Evolutionary conservation across 1,140 invertebrate genomes (phyloP).

Genomic region (Achatina immaculata): DNA sequence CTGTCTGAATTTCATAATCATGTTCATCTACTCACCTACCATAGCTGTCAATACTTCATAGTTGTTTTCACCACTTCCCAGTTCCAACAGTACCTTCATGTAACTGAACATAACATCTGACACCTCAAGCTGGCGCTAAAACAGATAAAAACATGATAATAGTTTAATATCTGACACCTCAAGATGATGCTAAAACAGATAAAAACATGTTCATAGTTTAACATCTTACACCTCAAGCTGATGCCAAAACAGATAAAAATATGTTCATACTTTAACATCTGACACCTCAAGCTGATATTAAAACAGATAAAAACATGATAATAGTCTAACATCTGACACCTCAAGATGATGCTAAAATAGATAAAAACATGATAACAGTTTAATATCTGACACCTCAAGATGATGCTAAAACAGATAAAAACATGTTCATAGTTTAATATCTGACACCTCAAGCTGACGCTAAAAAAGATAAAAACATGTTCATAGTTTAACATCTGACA

Average conservation of each 20-base stretch:
- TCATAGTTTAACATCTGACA: not conserved
- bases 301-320: slow-evolving; percentile 41
- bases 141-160: slow-evolving; percentile 30
- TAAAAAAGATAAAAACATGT: slow-evolving; percentile 56
- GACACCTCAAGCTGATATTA: slow-evolving; percentile 77
- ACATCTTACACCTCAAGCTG: not conserved
- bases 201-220: not conserved
- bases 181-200: not conserved
- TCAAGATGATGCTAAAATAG: not conserved
- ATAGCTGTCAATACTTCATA: slow-evolving; percentile 55
- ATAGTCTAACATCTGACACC: not conserved
- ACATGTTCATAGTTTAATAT: no score
- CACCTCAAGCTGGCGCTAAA: slow-evolving; percentile 77
- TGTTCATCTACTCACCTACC: slow-evolving; percentile 53
- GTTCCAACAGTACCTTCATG: slow-evolving; percentile 62
- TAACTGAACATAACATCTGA: slow-evolving; percentile 75
- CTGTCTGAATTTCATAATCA: no score
- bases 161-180: not conserved
- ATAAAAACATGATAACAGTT: not conserved
- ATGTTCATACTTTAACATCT: no score
- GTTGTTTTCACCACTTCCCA: slow-evolving; percentile 37
- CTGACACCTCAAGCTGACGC: slow-evolving; percentile 76
- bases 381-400: not conserved
- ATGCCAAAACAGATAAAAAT: no score
- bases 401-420: no score